Percentiles rank a stretch among this genome's conserved stretches.
These are phyloP conservation scores for Drymodes brunneopygia DNA, from an alignment of 2,113 vertebrate genomes.

Conservation along the genomic window DNA sequence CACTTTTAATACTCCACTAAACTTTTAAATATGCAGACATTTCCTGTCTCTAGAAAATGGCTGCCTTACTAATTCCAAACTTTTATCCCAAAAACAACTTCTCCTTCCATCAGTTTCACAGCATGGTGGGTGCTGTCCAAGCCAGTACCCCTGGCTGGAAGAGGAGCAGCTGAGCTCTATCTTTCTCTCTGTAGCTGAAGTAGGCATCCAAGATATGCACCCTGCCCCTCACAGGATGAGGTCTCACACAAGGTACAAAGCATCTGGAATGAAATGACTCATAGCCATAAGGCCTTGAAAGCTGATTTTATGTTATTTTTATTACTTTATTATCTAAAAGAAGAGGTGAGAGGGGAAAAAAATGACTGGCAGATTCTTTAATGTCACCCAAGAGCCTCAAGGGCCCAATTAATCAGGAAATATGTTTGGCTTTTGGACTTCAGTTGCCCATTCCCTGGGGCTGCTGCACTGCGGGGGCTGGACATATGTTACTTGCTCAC, in stretches of 20 bases:
- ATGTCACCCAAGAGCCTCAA: conserved; percentile 66
- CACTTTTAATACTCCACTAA: background rate
- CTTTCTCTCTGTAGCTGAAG: background rate
- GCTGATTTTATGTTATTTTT: conserved; percentile 16
- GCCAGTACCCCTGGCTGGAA: background rate
- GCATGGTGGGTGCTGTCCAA: background rate
- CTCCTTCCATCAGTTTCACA: background rate
- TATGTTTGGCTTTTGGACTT: conserved; percentile 60
- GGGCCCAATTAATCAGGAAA: conserved; percentile 62
- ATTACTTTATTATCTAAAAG: background rate
- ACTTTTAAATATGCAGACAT: background rate
- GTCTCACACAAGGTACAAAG: background rate
- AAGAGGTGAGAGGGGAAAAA: background rate
- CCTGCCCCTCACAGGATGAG: background rate
- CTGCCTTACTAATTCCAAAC: background rate
- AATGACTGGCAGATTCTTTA: conserved; percentile 66
- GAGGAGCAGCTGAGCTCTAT: background rate
- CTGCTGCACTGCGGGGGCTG: background rate
- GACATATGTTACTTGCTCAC: conserved; percentile 57
- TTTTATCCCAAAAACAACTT: background rate
- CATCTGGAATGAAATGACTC: background rate
- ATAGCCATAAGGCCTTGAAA: background rate
- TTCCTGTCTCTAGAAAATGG: background rate
- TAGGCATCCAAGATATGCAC: background rate
- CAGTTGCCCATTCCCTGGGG: conserved; percentile 51